Percentiles rank a stretch among this genome's conserved stretches.
Conservation (phyloP, 2,797 vertebrate species). For the Sciurus carolinensis region DNA sequence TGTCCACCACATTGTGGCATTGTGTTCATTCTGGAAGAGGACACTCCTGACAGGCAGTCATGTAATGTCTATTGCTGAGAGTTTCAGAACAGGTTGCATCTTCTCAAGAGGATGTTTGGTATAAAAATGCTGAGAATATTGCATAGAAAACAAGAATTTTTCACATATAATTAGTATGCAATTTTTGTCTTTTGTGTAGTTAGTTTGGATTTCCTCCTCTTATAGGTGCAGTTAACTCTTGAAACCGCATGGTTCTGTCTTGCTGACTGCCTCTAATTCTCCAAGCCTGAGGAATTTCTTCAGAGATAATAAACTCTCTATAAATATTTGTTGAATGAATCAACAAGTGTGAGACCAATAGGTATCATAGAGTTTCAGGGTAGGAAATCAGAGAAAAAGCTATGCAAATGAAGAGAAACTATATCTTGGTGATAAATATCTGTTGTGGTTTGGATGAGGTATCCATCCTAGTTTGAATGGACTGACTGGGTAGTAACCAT, state of each 20-base stretch:
- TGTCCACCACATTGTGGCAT: neutral
- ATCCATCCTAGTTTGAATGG: too few species aligned
- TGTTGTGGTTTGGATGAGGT: too few species aligned
- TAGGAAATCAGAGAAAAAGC: neutral
- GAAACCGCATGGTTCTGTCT: neutral
- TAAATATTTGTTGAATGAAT: constrained; percentile 15
- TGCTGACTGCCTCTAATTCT: neutral
- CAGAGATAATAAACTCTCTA: neutral
- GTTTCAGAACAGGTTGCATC: neutral
- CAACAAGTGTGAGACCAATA: neutral
- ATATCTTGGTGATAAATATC: neutral
- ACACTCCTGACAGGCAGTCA: too few species aligned
- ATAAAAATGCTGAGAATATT: constrained; percentile 32
- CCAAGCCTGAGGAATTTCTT: neutral
- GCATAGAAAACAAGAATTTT: neutral
- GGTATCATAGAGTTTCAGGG: neutral
- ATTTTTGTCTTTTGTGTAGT: neutral
- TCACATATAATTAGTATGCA: neutral
- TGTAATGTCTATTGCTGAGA: neutral
- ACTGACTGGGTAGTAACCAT: too few species aligned
- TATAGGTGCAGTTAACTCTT: neutral
- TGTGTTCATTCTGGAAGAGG: neutral
- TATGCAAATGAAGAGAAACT: neutral
- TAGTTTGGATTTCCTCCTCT: neutral
- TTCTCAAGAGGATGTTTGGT: neutral